Evolutionary conservation across 2,113 vertebrate species (phyloP).

Genomic region (Lepus americanus): DNA sequence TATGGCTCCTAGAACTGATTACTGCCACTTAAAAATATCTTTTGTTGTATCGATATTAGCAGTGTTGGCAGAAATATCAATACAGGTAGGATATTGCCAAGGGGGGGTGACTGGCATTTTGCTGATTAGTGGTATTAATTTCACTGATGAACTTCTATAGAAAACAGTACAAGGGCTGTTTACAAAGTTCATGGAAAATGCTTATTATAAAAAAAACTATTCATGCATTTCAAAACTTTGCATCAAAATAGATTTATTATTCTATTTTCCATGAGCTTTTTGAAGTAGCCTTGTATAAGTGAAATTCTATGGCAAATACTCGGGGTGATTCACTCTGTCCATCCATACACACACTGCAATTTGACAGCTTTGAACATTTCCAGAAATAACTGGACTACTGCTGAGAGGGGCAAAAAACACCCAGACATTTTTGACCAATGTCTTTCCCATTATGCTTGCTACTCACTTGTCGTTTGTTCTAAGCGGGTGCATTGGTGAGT

Average conservation of each 20-base stretch:
- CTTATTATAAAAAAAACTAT: too few species aligned
- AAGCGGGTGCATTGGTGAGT: accelerated
- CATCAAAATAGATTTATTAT: too few species aligned
- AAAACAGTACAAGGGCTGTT: neutral
- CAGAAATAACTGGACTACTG: neutral
- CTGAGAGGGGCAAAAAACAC: neutral
- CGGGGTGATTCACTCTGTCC: neutral
- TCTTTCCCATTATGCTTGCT: neutral
- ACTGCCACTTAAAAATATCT: constrained; percentile 55
- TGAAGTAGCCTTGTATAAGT: neutral
- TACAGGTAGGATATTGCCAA: neutral
- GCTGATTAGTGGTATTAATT: constrained; percentile 40
- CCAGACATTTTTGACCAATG: neutral
- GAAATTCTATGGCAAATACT: constrained; percentile 53
- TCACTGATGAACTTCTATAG: neutral
- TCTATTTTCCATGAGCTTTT: too few species aligned
- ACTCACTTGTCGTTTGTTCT: neutral
- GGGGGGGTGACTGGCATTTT: neutral
- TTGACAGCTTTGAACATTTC: constrained; percentile 14
- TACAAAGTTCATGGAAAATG: too few species aligned
- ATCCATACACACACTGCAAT: neutral
- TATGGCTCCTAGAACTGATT: constrained; percentile 11
- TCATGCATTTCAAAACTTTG: too few species aligned
- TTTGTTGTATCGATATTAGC: neutral
- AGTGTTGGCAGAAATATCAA: constrained; percentile 48